phyloP scores from a whole-genome alignment of 2,797 vertebrate genomes.

The Notolepis coatsorum region DNA sequence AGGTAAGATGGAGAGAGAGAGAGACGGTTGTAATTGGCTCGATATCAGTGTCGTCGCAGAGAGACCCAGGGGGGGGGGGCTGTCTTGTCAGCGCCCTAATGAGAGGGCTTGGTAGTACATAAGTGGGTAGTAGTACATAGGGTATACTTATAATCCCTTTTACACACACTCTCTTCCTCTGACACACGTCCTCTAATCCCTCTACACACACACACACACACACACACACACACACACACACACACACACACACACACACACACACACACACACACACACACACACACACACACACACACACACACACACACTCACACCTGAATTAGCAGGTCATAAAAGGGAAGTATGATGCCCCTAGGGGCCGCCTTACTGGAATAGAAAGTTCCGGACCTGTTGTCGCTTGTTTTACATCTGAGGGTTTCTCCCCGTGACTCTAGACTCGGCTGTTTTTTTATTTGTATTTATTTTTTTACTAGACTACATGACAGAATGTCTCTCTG shows the following conservation, averaged over 20 bases:
- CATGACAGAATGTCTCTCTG: slow-evolving; percentile 10
- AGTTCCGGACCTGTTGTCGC: slow-evolving; percentile 44
- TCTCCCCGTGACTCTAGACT: slow-evolving; percentile 58
- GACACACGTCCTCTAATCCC: slow-evolving; percentile 15
- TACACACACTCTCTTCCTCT: slow-evolving; percentile 4
- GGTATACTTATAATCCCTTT: slow-evolving; percentile 34
- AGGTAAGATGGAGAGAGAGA: slow-evolving; percentile 86
- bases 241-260: neutral
- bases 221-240: no score
- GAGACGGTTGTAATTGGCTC: neutral
- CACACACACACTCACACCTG: slow-evolving; percentile 51
- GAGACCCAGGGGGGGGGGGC: slow-evolving; percentile 15
- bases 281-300: slow-evolving; percentile 9
- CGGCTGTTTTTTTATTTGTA: slow-evolving; percentile 3
- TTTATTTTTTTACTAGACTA: slow-evolving; percentile 11
- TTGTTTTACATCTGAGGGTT: slow-evolving; percentile 54
- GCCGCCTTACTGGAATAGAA: slow-evolving; percentile 57
- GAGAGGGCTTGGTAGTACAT: slow-evolving; percentile 14
- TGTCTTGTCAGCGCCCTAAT: slow-evolving; percentile 37
- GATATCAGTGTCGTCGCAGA: slow-evolving; percentile 16
- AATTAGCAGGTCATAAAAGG: slow-evolving; percentile 66
- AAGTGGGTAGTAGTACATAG: neutral
- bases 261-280: neutral
- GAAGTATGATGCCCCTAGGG: slow-evolving; percentile 54
- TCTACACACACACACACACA: neutral